Conservation (phyloP, 2,888 invertebrate genomes). For the Bruchidius siliquastri region DNA sequence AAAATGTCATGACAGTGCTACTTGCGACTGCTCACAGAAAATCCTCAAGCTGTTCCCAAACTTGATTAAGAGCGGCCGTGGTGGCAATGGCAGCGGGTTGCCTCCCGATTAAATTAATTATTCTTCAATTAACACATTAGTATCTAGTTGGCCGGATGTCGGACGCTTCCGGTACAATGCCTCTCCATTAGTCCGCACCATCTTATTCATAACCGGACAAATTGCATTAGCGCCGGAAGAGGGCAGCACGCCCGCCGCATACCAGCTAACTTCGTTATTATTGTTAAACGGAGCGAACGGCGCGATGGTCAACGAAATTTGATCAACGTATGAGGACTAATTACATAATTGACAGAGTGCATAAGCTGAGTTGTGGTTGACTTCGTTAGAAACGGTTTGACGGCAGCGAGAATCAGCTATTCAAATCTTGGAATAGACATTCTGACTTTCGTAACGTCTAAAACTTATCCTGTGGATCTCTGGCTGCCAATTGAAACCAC, state of each 20-base stretch:
- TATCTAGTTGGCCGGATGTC: slow-evolving; percentile 19
- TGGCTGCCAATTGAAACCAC: too few species aligned
- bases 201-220: slow-evolving; percentile 13
- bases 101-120: slow-evolving; percentile 42
- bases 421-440: too few species aligned
- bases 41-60: background rate
- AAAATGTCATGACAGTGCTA: too few species aligned
- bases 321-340: background rate
- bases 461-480: too few species aligned
- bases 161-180: slow-evolving; percentile 22
- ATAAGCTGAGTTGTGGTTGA: background rate
- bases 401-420: too few species aligned
- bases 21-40: background rate
- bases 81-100: slow-evolving; percentile 24
- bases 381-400: background rate
- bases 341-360: background rate
- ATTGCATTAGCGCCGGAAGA: slow-evolving; percentile 2
- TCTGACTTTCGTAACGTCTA: too few species aligned
- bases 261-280: slow-evolving; percentile 1
- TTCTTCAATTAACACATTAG: slow-evolving; percentile 41
- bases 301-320: background rate
- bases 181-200: slow-evolving; percentile 19
- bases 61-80: background rate
- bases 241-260: background rate
- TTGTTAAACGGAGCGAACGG: slow-evolving; percentile 1